Evolutionary conservation across 2,113 vertebrate genomes (phyloP).

Genomic region (Carassius auratus): DNA sequence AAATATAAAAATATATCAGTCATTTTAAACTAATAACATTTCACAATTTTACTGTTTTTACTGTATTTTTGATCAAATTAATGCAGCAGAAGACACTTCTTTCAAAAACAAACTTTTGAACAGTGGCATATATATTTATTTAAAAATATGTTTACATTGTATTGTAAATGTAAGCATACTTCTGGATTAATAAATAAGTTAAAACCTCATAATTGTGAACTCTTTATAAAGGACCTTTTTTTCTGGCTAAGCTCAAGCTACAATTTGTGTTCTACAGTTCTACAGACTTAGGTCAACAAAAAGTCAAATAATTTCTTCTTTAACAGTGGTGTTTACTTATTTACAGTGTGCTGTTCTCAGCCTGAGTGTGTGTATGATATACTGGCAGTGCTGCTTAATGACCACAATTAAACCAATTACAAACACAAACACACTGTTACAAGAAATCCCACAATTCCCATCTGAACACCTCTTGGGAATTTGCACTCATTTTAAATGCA

Average conservation of each 20-base stretch:
- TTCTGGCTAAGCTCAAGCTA: neutral
- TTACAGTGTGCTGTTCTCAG: neutral
- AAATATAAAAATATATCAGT: no score
- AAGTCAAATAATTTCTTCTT: neutral
- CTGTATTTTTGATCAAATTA: no score
- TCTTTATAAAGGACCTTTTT: neutral
- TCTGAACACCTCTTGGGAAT: neutral
- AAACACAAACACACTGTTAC: slow-evolving; percentile 53
- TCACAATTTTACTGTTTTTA: no score
- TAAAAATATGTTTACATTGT: no score
- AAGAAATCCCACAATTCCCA: neutral
- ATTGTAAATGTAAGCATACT: no score
- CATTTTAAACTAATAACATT: no score
- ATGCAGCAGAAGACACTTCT: no score
- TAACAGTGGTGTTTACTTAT: neutral
- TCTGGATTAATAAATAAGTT: neutral
- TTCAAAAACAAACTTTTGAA: no score
- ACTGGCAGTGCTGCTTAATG: slow-evolving; percentile 9
- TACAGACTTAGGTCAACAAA: neutral
- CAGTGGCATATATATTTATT: no score
- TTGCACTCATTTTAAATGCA: neutral
- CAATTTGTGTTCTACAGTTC: neutral
- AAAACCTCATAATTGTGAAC: neutral
- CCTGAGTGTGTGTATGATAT: neutral
- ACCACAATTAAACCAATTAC: slow-evolving; percentile 41